Evolutionary conservation across 2,797 vertebrate genomes (phyloP).

Genomic region (Alectoris magna): DNA sequence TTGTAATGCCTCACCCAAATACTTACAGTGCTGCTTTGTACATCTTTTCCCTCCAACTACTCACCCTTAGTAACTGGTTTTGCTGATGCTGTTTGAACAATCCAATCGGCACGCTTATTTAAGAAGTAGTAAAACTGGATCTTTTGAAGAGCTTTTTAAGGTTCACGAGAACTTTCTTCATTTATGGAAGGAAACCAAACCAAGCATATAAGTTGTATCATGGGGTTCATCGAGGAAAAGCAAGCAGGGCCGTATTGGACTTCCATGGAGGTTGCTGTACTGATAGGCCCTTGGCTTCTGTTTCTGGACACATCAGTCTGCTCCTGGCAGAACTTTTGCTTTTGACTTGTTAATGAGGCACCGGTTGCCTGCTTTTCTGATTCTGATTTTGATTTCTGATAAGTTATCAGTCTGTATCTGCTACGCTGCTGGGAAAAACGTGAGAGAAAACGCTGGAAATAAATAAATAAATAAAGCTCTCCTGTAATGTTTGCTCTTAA

Average conservation of each 20-base stretch:
- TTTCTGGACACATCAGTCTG: not conserved
- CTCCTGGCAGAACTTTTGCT: not conserved
- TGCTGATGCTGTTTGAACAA: not conserved
- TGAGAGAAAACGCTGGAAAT: not conserved
- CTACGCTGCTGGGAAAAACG: not conserved
- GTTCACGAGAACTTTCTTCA: not conserved
- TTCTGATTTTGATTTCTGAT: not conserved
- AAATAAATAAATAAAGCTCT: not conserved
- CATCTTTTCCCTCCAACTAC: not conserved
- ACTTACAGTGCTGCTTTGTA: not conserved
- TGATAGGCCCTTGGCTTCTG: not conserved
- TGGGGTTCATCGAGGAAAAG: not conserved
- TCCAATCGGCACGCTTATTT: not conserved
- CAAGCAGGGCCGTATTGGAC: not conserved
- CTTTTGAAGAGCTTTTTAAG: not conserved
- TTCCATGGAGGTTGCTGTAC: not conserved
- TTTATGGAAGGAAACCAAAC: conserved; percentile 10
- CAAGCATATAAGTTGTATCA: not conserved
- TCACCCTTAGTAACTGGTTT: not conserved
- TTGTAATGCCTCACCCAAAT: not conserved
- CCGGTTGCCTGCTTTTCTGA: not conserved
- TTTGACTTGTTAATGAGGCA: not conserved
- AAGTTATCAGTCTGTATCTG: not conserved
- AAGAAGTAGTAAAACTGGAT: not conserved
- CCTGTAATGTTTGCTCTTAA: not conserved